Evolutionary conservation across 1,140 invertebrate genomes (phyloP).

Genomic region (Epicauta chinensis): DNA sequence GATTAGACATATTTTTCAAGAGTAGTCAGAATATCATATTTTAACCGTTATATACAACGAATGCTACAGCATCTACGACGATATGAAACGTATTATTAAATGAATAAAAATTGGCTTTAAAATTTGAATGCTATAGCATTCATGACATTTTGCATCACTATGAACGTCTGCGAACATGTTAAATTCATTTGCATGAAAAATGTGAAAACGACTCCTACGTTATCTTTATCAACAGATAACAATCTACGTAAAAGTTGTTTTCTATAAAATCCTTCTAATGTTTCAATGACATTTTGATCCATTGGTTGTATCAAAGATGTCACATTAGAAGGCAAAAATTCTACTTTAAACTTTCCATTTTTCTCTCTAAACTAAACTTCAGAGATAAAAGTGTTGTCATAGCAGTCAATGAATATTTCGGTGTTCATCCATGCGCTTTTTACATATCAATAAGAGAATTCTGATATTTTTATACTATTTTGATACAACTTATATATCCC

Average conservation of each 20-base stretch:
- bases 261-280: slow-evolving; percentile 36
- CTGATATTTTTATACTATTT: too few species aligned
- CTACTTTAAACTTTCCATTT: slow-evolving; percentile 37
- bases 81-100: too few species aligned
- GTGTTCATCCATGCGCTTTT: slow-evolving; percentile 40
- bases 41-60: too few species aligned
- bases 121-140: too few species aligned
- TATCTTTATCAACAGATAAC: too few species aligned
- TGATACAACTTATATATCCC: slow-evolving; percentile 37
- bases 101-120: too few species aligned
- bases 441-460: too few species aligned
- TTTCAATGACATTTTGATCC: slow-evolving; percentile 45
- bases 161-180: too few species aligned
- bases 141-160: too few species aligned
- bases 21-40: too few species aligned
- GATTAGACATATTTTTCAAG: too few species aligned
- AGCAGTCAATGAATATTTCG: slow-evolving; percentile 44
- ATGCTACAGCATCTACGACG: too few species aligned
- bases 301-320: slow-evolving; percentile 46
- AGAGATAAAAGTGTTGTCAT: slow-evolving; percentile 39
- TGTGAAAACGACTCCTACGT: slow-evolving; percentile 23
- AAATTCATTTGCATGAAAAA: slow-evolving; percentile 26
- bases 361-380: slow-evolving; percentile 34
- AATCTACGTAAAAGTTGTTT: slow-evolving; percentile 30
- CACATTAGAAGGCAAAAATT: slow-evolving; percentile 46